Evolutionary conservation across 2,888 invertebrate species (phyloP), one percentile per base, ranked within the genome.

Genomic region (Drosophila ustulata): DNA sequence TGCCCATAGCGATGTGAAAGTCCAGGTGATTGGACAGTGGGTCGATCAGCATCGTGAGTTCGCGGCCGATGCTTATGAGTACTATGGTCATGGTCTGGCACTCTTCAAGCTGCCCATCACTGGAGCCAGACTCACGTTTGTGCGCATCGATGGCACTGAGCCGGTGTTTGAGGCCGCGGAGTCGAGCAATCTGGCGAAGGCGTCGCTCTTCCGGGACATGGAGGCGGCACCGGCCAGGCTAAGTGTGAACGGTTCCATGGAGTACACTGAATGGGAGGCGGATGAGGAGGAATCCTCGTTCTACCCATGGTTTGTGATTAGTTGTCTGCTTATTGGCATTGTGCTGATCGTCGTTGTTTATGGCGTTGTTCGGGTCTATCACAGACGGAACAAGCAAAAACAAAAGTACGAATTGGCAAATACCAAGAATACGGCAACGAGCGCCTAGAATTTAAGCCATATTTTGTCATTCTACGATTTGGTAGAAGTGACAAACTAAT

Each of bases 21-120:
- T 91, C 0, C 91, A 91, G 56, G 76, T 91, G 3, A 89, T 91
- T 58, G 91, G 91, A 0, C 91, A 91, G 52, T 91, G 91, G 91
- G 82, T 83, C 0, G 91, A 91, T 63, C 87, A 90, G 73, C 80
- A 71, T 43, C 80, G 91, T 3, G 71, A 86, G 59, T 91, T 91
- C 34, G 80, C 57, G 8, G 91, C 89, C 4, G 88, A 90, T 51
- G 80, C 91, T 34, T 91, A 88, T 47, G 91, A 91, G 62, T 91
- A 89, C 53, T 91, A 81, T 32, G 91, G 91, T 0, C 71, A 87
- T 58, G 91, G 90, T 3, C 66, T 91, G 1, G 78, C 80, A 37
- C 88, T 83, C 0, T 90, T 78, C 23, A 85, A 76, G n/a, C 75
- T 82, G 41, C 71, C 87, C 7, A 66, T 91, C 9, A 51, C 70